Evolutionary conservation across 1,140 invertebrate species (phyloP), one percentile per base, ranked within the genome.

Genomic region (Aricia agestis): DNA sequence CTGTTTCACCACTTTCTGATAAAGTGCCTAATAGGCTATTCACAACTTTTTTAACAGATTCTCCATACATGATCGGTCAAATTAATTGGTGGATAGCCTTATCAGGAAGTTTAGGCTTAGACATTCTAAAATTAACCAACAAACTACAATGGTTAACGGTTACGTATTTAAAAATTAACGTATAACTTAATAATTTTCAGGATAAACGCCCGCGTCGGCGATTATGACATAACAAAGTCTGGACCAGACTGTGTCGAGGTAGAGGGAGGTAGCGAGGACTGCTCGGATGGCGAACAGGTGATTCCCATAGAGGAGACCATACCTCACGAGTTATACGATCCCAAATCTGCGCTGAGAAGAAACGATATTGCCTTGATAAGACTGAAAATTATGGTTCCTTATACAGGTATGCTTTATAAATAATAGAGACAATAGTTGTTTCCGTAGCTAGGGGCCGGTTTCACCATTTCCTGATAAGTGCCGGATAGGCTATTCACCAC

Each of bases 281-380:
- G 85, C 67, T 81, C 76, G 1, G 77, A 81, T 0, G 79, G 76
- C 3, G 73, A 67, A 0, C 25, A 78, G 1, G 77, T 74, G 0
- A 72, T 87, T 9, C 72, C 78, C 0, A 88, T 88, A 4, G 84
- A 92, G 66, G 79, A 77, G 31, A 75, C 71, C n/a, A 86, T 82
- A 32, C 31, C 80, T 0, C 87, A 91, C 67, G 77, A 78, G 0
- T 65, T 80, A 6, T 89, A 88, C 78, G 74, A 84, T 11, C 76
- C 73, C 1, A 68, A 57, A 0, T 78, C 76, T 5, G n/a, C 65
- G 1, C 69, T 78, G 3, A 73, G 78, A 61, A 77, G 78, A 58
- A 75, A 92, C 70, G 90, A 92, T 42, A 86, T 92, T n/a, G 90
- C 81, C 6, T 66, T 92, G 5, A 71, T 92, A 5, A 82, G 78